Conservation (phyloP, 2,888 invertebrate species). For the Zele albiditarsus region DNA sequence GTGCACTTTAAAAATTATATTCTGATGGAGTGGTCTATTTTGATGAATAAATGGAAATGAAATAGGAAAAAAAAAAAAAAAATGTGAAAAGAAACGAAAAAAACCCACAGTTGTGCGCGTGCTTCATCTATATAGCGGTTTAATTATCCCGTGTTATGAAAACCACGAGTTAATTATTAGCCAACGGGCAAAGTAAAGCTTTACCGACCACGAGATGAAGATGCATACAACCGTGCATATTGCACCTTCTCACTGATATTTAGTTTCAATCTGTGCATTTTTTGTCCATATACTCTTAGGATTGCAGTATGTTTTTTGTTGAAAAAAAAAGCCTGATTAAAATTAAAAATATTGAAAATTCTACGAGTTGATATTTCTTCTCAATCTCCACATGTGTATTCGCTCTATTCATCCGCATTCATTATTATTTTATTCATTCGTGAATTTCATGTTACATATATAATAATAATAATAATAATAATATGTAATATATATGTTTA, state of each 20-base stretch:
- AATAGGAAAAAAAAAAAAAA: background rate
- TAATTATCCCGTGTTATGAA: conserved; percentile 6
- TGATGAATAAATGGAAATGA: background rate
- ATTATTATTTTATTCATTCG: too few relatives aligned
- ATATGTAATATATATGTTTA: conserved; percentile 28
- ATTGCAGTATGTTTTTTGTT: background rate
- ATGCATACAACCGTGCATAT: background rate
- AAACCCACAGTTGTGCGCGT: background rate
- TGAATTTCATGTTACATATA: background rate
- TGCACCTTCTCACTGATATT: background rate
- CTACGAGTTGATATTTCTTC: background rate
- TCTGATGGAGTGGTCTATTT: background rate
- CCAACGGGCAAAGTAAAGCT: conserved; percentile 12
- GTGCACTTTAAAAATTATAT: background rate
- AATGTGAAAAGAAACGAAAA: background rate
- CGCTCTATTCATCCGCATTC: too few relatives aligned
- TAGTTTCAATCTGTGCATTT: background rate
- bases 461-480: background rate
- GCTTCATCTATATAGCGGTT: conserved; percentile 5
- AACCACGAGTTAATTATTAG: conserved; percentile 9
- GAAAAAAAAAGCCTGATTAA: background rate
- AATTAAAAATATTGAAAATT: background rate
- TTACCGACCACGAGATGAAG: background rate
- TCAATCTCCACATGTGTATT: too few relatives aligned
- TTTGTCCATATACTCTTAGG: background rate